These are phyloP conservation scores for Emydura subglobosa DNA, from an alignment of 2,113 vertebrate species.

Conservation along the genomic window DNA sequence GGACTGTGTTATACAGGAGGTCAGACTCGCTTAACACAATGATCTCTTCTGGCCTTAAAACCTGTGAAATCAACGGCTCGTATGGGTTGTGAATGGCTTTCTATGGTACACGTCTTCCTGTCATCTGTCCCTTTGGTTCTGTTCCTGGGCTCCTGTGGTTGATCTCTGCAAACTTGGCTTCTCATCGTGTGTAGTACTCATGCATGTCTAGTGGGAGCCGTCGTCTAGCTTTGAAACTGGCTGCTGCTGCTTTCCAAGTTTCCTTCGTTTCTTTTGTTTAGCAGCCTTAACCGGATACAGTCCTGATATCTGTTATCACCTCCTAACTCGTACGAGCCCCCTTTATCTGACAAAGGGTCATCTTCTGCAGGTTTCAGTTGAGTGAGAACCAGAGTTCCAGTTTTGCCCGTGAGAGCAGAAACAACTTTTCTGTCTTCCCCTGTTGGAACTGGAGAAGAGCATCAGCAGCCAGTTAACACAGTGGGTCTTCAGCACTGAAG, in stretches of 20 bases:
- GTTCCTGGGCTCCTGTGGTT: background rate
- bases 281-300: too few species aligned
- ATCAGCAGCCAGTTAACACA: background rate
- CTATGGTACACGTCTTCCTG: background rate
- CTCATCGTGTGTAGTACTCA: rapidly evolving
- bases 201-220: too few species aligned
- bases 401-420: background rate
- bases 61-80: too few species aligned
- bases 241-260: background rate
- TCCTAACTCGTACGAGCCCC: too few species aligned
- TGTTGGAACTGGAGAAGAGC: background rate
- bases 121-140: background rate
- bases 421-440: background rate
- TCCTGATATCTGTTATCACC: too few species aligned
- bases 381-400: background rate
- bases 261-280: too few species aligned
- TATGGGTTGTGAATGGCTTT: background rate
- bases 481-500: background rate
- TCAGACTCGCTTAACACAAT: too few species aligned
- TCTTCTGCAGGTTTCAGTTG: too few species aligned
- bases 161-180: background rate
- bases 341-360: too few species aligned
- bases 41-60: too few species aligned
- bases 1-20: too few species aligned
- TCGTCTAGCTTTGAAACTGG: rapidly evolving